Percentiles rank a stretch among this genome's conserved stretches.
phyloP scores from a whole-genome alignment of 2,888 invertebrate species.

The Apotomis capreana region DNA sequence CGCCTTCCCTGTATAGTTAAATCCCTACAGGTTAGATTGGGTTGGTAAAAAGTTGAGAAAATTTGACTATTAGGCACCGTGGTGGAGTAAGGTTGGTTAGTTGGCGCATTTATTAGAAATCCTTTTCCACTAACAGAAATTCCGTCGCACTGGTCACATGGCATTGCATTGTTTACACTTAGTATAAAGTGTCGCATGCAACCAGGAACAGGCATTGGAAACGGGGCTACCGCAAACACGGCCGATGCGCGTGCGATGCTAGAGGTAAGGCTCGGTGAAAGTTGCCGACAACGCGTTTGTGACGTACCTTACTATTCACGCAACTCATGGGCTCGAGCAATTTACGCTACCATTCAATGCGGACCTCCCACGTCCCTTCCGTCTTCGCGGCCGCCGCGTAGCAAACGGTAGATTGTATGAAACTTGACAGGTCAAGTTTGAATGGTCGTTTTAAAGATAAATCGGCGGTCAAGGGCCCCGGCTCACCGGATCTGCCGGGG shows the following conservation, averaged over 20 bases:
- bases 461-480: slow-evolving; percentile 65
- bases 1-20: no score
- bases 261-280: slow-evolving; percentile 69
- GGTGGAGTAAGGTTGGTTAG: no score
- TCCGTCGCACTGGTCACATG: background rate
- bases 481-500: slow-evolving; percentile 58
- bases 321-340: slow-evolving; percentile 65
- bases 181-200: slow-evolving; percentile 34
- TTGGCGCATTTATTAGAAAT: no score
- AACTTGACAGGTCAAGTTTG: slow-evolving; percentile 54
- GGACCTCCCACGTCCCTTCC: slow-evolving; percentile 57
- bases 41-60: no score
- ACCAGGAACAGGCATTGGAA: slow-evolving; percentile 47
- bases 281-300: slow-evolving; percentile 78
- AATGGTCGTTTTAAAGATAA: slow-evolving; percentile 63
- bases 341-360: slow-evolving; percentile 65
- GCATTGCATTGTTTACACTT: slow-evolving; percentile 1
- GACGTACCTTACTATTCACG: slow-evolving; percentile 60
- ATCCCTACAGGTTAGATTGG: no score
- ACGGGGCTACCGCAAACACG: slow-evolving; percentile 50
- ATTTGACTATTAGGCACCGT: no score
- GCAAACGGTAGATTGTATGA: slow-evolving; percentile 34
- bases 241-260: slow-evolving; percentile 50
- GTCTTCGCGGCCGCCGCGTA: slow-evolving; percentile 55
- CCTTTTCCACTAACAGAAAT: no score